phyloP scores from a whole-genome alignment of 2,888 invertebrate genomes.

The Synergus gifuensis region DNA sequence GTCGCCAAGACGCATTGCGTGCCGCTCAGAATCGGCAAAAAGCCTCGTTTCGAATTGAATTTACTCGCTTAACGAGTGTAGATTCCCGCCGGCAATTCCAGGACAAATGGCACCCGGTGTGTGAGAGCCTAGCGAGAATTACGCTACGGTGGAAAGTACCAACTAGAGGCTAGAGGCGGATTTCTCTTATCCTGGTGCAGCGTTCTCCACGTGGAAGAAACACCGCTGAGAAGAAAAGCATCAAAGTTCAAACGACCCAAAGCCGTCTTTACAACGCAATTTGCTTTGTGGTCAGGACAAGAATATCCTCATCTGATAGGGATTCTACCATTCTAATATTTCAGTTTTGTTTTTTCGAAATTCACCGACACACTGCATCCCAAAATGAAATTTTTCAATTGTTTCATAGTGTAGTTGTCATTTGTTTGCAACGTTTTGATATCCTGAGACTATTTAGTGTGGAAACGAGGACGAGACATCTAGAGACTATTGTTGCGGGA shows the following conservation, averaged over 20 bases:
- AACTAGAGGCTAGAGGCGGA: conserved; percentile 26
- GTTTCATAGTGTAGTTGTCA: no score
- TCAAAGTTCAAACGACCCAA: conserved; percentile 22
- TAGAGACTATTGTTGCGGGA: conserved; percentile 53
- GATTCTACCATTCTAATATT: background rate
- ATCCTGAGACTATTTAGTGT: no score
- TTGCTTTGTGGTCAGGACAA: conserved; percentile 8
- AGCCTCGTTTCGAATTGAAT: conserved; percentile 57
- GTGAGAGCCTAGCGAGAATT: conserved; percentile 51
- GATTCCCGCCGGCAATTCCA: conserved; percentile 48
- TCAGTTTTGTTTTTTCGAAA: background rate
- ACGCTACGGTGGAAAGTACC: conserved; percentile 51
- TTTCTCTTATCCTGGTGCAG: conserved; percentile 23
- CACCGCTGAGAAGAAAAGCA: conserved; percentile 8
- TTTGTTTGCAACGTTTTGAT: no score
- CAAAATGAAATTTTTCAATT: no score
- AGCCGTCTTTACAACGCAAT: background rate
- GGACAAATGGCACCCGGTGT: conserved; percentile 49
- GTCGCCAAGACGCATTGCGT: conserved; percentile 73
- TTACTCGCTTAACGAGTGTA: conserved; percentile 57
- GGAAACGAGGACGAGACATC: conserved; percentile 58
- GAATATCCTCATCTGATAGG: background rate
- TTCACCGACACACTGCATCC: no score
- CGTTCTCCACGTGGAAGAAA: conserved; percentile 24
- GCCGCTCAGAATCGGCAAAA: conserved; percentile 62